phyloP scores from a whole-genome alignment of 2,888 invertebrate genomes.

The Orchesellides sinensis region DNA sequence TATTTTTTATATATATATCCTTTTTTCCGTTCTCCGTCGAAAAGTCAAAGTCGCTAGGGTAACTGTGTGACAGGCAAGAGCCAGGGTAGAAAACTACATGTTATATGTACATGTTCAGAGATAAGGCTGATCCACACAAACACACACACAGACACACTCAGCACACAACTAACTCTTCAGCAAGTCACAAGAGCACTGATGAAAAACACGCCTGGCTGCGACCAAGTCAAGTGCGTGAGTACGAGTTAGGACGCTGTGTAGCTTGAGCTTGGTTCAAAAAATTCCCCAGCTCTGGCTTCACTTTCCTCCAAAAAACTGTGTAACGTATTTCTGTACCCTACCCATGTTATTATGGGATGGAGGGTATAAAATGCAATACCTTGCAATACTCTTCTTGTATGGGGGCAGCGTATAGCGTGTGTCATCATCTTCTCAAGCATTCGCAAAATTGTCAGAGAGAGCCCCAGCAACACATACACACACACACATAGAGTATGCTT shows the following conservation, averaged over 20 bases:
- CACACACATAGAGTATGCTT: too few relatives aligned
- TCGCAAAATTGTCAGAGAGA: constrained; percentile 52
- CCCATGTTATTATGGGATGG: too few relatives aligned
- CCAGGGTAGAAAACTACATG: not conserved
- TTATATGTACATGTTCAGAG: too few relatives aligned
- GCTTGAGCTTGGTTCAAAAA: constrained; percentile 58
- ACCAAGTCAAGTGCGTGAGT: constrained; percentile 74
- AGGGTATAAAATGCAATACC: too few relatives aligned
- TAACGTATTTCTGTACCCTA: too few relatives aligned
- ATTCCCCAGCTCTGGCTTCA: constrained; percentile 6
- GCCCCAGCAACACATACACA: constrained; percentile 41
- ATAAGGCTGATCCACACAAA: constrained; percentile 10
- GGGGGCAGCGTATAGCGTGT: not conserved
- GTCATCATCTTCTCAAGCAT: constrained; percentile 19
- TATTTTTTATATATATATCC: too few relatives aligned
- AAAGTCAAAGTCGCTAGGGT: constrained; percentile 62
- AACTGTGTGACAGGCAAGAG: constrained; percentile 51
- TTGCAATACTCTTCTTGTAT: not conserved
- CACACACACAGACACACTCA: too few relatives aligned
- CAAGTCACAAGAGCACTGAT: constrained; percentile 61
- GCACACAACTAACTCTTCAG: too few relatives aligned
- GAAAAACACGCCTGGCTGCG: constrained; percentile 69
- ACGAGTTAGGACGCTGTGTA: constrained; percentile 62
- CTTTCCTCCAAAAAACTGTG: constrained; percentile 21
- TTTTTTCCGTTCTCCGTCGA: constrained; percentile 10